phyloP scores from a whole-genome alignment of 2,113 vertebrate genomes.

The Microtus pennsylvanicus region DNA sequence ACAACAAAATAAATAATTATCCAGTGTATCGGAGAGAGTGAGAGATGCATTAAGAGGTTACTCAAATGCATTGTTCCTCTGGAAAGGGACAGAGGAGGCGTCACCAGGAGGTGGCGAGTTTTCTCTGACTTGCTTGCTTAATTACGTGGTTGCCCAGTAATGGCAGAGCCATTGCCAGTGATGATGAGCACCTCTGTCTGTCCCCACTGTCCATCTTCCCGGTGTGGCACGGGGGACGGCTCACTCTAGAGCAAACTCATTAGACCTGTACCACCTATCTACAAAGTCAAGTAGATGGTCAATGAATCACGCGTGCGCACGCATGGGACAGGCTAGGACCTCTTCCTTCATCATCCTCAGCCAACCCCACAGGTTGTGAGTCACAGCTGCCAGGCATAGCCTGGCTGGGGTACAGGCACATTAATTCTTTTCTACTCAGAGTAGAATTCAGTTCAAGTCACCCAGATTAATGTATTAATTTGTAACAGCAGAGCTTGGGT shows the following conservation, averaged over 20 bases:
- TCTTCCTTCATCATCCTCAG: not conserved
- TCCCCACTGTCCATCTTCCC: not conserved
- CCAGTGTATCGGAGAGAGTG: conserved; percentile 69
- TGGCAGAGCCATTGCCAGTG: not conserved
- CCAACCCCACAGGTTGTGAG: not conserved
- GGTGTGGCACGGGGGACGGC: not conserved
- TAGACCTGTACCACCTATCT: not conserved
- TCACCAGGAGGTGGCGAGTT: conserved; percentile 45
- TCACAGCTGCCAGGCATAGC: not conserved
- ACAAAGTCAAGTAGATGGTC: not conserved
- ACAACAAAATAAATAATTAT: conserved; percentile 85
- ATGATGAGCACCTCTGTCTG: not conserved
- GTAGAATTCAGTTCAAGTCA: not conserved
- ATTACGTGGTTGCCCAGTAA: conserved; percentile 50
- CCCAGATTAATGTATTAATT: not conserved
- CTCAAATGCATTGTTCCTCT: conserved; percentile 48
- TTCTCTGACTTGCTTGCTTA: conserved; percentile 64
- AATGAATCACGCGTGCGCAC: accelerated
- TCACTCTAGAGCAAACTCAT: not conserved
- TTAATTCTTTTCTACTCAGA: not conserved
- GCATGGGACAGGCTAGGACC: accelerated
- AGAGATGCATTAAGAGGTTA: conserved; percentile 74
- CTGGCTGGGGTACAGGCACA: not conserved
- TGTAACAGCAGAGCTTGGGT: not conserved
- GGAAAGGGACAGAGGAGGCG: conserved; percentile 67